Conservation (phyloP, 2,888 invertebrate genomes). For the Zonitis immaculata region DNA sequence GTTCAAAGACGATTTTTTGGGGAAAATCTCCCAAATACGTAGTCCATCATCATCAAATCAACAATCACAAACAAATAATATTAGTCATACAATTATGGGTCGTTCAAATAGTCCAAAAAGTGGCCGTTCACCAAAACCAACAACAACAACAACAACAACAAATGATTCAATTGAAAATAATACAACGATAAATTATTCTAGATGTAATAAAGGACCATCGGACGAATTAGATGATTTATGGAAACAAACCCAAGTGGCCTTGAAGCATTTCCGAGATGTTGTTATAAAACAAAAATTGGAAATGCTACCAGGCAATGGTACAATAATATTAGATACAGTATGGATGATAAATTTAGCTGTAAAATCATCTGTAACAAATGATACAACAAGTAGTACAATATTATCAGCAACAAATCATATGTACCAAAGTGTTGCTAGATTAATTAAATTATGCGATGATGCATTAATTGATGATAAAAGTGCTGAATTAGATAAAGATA, state of each 20-base stretch:
- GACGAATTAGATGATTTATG: slow-evolving; percentile 38
- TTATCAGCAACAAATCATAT: slow-evolving; percentile 80
- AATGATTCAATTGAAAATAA: slow-evolving; percentile 12
- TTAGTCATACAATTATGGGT: slow-evolving; percentile 10
- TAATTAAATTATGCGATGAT: slow-evolving; percentile 87
- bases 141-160: slow-evolving; percentile 20
- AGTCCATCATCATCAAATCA: slow-evolving; percentile 54
- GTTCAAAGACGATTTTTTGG: slow-evolving; percentile 89
- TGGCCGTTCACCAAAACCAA: too few relatives aligned
- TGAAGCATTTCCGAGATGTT: slow-evolving; percentile 89
- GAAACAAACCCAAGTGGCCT: slow-evolving; percentile 63
- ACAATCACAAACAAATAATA: neutral
- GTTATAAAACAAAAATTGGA: slow-evolving; percentile 87
- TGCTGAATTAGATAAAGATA: slow-evolving; percentile 61
- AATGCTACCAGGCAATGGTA: slow-evolving; percentile 90
- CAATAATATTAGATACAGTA: slow-evolving; percentile 88
- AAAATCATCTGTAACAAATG: slow-evolving; percentile 42
- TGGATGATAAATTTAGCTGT: slow-evolving; percentile 70
- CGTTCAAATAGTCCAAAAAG: slow-evolving; percentile 50
- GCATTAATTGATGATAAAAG: slow-evolving; percentile 72
- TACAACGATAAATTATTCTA: slow-evolving; percentile 20
- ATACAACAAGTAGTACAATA: slow-evolving; percentile 58
- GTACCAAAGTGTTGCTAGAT: slow-evolving; percentile 78
- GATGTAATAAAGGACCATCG: slow-evolving; percentile 36
- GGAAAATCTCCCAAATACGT: slow-evolving; percentile 86